Percentiles rank a stretch among this genome's conserved stretches.
Evolutionary conservation across 2,113 vertebrate genomes (phyloP).

Genomic region (Geococcyx californianus): DNA sequence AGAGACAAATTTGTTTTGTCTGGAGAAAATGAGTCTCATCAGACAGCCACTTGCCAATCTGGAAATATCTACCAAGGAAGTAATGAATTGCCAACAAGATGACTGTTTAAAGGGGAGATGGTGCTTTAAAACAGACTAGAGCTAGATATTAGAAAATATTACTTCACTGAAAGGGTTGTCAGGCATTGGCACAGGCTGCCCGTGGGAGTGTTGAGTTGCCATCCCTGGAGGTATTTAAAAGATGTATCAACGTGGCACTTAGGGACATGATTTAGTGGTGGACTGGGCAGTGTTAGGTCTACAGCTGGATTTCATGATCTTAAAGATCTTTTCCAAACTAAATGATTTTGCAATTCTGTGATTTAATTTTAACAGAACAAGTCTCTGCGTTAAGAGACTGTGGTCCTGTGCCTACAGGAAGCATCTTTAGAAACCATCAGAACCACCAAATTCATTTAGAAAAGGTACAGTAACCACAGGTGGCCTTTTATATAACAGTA

Average conservation of each 20-base stretch:
- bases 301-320: no score
- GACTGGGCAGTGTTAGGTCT: no score
- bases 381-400: neutral
- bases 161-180: no score
- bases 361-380: neutral
- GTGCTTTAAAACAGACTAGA: neutral
- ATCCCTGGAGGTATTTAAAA: no score
- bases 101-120: neutral
- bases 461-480: neutral
- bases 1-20: neutral
- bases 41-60: neutral
- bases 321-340: no score
- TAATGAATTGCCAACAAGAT: neutral
- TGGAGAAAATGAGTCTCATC: neutral
- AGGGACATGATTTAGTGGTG: no score
- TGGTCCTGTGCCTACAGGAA: neutral
- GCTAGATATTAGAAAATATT: neutral
- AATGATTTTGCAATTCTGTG: no score
- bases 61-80: neutral
- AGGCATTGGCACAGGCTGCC: no score
- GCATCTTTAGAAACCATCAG: neutral
- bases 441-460: neutral
- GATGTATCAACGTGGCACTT: no score
- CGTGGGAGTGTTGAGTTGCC: no score
- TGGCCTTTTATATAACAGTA: neutral